Evolutionary conservation across 2,888 invertebrate species (phyloP).

Genomic region (Eustalomyia histrio): DNA sequence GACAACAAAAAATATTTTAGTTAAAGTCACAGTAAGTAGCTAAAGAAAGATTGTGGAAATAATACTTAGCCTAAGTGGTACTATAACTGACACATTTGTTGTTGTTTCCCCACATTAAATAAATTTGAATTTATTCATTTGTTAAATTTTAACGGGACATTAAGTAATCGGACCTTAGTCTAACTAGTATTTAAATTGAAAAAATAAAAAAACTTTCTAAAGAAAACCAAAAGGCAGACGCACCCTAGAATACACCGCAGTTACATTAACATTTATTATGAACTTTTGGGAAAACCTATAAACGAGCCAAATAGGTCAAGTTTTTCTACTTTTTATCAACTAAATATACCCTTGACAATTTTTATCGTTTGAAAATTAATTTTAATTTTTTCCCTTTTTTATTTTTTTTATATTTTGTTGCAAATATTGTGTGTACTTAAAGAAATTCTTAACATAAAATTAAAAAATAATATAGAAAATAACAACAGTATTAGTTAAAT

Average conservation of each 20-base stretch:
- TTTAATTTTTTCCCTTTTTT: constrained; percentile 26
- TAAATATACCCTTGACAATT: constrained; percentile 68
- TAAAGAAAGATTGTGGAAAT: too few species aligned
- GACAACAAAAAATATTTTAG: too few species aligned
- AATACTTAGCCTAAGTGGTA: too few species aligned
- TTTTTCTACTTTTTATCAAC: constrained; percentile 64
- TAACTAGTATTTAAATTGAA: constrained; percentile 12
- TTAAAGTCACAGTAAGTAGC: too few species aligned
- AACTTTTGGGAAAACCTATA: constrained; percentile 30
- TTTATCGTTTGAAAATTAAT: constrained; percentile 21
- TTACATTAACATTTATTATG: constrained; percentile 13
- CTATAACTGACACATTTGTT: too few species aligned
- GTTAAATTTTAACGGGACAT: too few species aligned
- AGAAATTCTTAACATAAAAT: constrained; percentile 40
- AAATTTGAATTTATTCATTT: too few species aligned
- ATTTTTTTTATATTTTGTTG: constrained; percentile 30
- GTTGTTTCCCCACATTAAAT: too few species aligned
- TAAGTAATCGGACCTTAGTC: too few species aligned
- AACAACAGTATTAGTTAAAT: constrained; percentile 13
- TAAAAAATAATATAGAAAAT: constrained; percentile 18
- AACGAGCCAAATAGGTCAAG: constrained; percentile 71
- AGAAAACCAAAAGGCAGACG: constrained; percentile 13
- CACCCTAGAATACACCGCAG: constrained; percentile 39
- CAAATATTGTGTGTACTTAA: constrained; percentile 11
- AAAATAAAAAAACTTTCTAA: background rate